These are phyloP conservation scores for Philantomba maxwellii DNA, from an alignment of 2,113 vertebrate species.

Conservation along the genomic window DNA sequence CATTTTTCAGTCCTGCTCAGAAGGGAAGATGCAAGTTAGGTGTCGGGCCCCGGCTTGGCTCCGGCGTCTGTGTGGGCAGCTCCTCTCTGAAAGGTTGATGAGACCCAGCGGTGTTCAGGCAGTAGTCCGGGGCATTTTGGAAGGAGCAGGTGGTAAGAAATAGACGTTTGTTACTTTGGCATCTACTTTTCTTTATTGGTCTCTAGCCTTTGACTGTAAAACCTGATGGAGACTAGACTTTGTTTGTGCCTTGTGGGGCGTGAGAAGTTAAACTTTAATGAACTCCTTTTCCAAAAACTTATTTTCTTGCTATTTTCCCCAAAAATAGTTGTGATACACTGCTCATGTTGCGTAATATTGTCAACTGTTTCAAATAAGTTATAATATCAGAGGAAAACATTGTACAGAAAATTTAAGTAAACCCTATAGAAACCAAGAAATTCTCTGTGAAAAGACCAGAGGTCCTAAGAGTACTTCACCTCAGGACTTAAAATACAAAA, in stretches of 20 bases:
- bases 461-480: background rate
- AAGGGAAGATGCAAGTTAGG: constrained; percentile 43
- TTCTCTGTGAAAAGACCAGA: background rate
- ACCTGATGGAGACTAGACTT: background rate
- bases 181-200: background rate
- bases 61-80: constrained; percentile 88
- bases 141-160: constrained; percentile 86
- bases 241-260: background rate
- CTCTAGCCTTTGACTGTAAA: background rate
- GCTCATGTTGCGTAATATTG: background rate
- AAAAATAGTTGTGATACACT: background rate
- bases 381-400: background rate
- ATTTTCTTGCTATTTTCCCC: background rate
- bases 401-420: background rate
- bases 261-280: background rate
- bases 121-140: constrained; percentile 89
- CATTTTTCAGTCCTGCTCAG: constrained; percentile 23
- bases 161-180: background rate
- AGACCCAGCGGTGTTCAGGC: constrained; percentile 89
- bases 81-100: constrained; percentile 91
- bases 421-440: background rate
- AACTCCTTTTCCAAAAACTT: background rate
- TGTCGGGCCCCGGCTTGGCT: constrained; percentile 85
- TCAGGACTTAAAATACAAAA: background rate
- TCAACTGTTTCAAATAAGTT: background rate